A percentile compares a stretch with the other conserved stretches of the same genome.
Conservation (phyloP, 2,888 invertebrate genomes). For the Leptarthrus brevirostris region DNA sequence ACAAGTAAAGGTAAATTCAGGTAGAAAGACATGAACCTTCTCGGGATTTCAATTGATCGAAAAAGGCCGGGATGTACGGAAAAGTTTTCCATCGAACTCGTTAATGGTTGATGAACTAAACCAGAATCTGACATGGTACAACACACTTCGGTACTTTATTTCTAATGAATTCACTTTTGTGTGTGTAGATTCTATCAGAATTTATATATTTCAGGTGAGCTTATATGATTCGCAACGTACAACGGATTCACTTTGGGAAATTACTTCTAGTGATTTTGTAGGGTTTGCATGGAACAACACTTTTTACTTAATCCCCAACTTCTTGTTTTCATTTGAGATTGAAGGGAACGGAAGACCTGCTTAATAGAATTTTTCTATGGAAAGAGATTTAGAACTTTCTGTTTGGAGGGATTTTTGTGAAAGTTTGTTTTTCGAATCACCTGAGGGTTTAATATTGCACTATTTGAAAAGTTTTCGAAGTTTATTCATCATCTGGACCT, state of each 20-base stretch:
- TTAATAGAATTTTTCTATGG: not conserved
- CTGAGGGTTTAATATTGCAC: too few species aligned
- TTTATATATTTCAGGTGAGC: slow-evolving; percentile 23
- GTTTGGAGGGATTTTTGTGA: not conserved
- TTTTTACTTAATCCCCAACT: not conserved
- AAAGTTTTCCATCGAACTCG: slow-evolving; percentile 23
- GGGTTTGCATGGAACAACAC: slow-evolving; percentile 3
- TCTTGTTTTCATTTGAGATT: not conserved
- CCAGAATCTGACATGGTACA: slow-evolving; percentile 10
- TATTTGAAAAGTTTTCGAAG: too few species aligned
- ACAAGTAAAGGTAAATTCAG: slow-evolving; percentile 5
- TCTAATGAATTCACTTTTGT: not conserved
- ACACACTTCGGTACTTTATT: slow-evolving; percentile 11
- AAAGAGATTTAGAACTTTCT: not conserved
- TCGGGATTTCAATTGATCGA: slow-evolving; percentile 18
- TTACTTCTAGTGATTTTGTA: slow-evolving; percentile 1
- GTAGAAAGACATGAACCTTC: slow-evolving; percentile 8
- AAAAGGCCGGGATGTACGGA: not conserved
- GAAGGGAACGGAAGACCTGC: not conserved
- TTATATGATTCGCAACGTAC: not conserved
- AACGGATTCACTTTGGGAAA: not conserved
- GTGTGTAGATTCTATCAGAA: not conserved
- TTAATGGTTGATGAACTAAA: slow-evolving; percentile 27
- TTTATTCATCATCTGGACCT: too few species aligned
- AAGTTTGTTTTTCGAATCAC: too few species aligned